Evolutionary conservation across 2,888 invertebrate genomes (phyloP).

Genomic region (Tetranychus truncatus): DNA sequence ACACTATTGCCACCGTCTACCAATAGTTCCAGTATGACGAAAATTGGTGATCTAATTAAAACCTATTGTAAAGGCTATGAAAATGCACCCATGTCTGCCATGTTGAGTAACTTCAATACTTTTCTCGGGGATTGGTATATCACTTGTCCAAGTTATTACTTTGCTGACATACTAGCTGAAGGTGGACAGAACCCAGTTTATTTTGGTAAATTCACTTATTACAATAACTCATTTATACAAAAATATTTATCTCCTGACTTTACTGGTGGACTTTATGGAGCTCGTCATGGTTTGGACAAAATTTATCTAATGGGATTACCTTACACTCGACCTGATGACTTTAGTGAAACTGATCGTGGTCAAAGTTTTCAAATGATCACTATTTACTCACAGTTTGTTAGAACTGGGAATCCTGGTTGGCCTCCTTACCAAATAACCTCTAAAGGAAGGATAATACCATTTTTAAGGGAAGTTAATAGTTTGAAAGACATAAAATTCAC

Average conservation of each 20-base stretch:
- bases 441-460: neutral
- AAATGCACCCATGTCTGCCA: neutral
- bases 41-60: neutral
- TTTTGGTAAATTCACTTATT: neutral
- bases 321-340: neutral
- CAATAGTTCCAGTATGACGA: neutral
- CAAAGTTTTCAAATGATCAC: neutral
- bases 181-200: neutral
- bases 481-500: neutral
- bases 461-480: neutral
- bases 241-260: neutral
- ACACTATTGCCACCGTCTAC: too few relatives aligned
- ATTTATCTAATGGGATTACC: neutral
- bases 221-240: neutral
- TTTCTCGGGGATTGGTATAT: conserved; percentile 1
- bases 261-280: neutral
- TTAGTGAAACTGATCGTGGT: neutral
- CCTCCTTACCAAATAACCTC: neutral
- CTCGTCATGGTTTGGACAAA: neutral
- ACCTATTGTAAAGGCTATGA: neutral
- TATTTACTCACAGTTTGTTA: neutral
- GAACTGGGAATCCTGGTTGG: neutral
- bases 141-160: neutral
- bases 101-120: neutral
- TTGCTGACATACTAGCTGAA: neutral